Percentiles rank a stretch among this genome's conserved stretches.
phyloP scores from a whole-genome alignment of 2,888 invertebrate genomes.

The Thyatira batis region DNA sequence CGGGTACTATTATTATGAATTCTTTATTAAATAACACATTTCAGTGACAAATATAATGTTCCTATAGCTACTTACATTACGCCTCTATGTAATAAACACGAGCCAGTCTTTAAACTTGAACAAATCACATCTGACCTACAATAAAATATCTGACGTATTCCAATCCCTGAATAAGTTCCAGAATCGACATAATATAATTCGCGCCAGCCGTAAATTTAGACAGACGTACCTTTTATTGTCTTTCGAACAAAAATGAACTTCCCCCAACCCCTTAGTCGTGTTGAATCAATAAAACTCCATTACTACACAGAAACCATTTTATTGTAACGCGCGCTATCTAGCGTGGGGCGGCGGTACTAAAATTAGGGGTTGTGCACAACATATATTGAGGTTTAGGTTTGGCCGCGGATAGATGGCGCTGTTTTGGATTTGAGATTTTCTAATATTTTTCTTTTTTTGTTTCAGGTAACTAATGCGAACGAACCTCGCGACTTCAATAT shows the following conservation, averaged over 20 bases:
- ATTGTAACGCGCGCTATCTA: constrained; percentile 33
- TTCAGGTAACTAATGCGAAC: constrained; percentile 14
- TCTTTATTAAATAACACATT: too few species aligned
- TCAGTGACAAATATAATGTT: too few species aligned
- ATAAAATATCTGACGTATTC: neutral
- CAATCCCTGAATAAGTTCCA: constrained; percentile 10
- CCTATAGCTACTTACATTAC: too few species aligned
- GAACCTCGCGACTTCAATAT: too few species aligned
- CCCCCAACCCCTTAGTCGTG: constrained; percentile 9
- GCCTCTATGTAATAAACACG: neutral
- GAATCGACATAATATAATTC: constrained; percentile 16
- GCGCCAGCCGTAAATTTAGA: constrained; percentile 24
- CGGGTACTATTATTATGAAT: too few species aligned
- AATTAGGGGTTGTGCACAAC: constrained; percentile 1
- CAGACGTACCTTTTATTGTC: constrained; percentile 24
- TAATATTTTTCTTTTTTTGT: constrained; percentile 7
- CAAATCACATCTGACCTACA: neutral
- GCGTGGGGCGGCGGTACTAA: constrained; percentile 25
- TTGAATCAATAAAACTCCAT: constrained; percentile 30
- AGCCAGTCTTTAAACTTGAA: neutral
- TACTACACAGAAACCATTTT: constrained; percentile 4
- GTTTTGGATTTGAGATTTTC: neutral
- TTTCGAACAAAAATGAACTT: constrained; percentile 26
- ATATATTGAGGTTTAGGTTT: constrained; percentile 4
- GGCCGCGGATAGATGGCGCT: constrained; percentile 37